These are phyloP conservation scores for Neomonachus schauinslandi DNA, from an alignment of 2,113 vertebrate genomes.

Conservation along the genomic window DNA sequence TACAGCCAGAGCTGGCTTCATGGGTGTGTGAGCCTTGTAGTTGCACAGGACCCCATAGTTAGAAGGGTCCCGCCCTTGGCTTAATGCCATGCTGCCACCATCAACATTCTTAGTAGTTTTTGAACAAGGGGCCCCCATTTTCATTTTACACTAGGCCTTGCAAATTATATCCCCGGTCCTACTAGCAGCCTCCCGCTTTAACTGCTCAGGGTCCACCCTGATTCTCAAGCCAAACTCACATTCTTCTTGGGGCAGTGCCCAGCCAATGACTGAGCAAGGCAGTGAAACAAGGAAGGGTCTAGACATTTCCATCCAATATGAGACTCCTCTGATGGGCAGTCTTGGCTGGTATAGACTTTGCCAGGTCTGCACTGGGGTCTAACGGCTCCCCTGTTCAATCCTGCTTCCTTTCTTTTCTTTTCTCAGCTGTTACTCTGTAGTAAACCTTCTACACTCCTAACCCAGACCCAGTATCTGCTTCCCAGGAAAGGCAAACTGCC, in stretches of 20 bases:
- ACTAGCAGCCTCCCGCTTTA: not conserved
- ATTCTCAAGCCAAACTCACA: not conserved
- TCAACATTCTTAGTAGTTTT: not conserved
- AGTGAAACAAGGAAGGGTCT: not conserved
- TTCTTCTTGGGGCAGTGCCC: not conserved
- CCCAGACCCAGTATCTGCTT: not conserved
- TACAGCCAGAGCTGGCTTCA: not conserved
- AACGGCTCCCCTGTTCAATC: not conserved
- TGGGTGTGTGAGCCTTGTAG: not conserved
- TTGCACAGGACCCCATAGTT: not conserved
- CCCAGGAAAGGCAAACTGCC: not conserved
- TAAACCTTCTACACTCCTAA: not conserved
- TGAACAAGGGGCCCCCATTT: not conserved
- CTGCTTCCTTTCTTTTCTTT: not conserved
- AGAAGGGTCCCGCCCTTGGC: not conserved
- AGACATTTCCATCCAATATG: not conserved
- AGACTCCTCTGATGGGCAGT: not conserved
- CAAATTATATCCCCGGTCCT: not conserved
- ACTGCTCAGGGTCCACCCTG: not conserved
- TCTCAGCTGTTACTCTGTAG: not conserved
- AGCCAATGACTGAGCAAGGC: not conserved
- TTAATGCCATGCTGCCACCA: not conserved
- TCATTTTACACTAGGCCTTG: not conserved
- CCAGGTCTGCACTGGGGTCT: not conserved
- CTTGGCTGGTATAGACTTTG: not conserved